Conservation (phyloP, 2,797 vertebrate genomes). For the Chaunax sp. region DNA sequence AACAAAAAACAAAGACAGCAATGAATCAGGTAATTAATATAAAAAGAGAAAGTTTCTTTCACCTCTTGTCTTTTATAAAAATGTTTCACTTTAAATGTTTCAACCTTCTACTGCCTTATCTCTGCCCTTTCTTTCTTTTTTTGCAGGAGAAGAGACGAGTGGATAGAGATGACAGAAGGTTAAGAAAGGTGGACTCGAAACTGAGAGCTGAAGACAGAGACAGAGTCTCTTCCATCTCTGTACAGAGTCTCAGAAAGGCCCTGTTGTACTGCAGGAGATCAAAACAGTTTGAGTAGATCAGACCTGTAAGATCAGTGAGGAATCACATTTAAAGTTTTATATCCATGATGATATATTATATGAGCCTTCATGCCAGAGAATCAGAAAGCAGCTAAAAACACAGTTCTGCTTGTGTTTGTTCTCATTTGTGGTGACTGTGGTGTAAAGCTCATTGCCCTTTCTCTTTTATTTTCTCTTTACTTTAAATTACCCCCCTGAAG, state of each 20-base stretch:
- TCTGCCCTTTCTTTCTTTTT: neutral
- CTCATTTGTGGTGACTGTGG: neutral
- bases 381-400: neutral
- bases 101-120: neutral
- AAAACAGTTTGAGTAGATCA: neutral
- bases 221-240: neutral
- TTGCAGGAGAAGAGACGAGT: slow-evolving; percentile 8
- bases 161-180: slow-evolving; percentile 7
- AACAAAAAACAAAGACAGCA: neutral
- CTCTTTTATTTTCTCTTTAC: too few relatives aligned
- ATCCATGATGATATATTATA: neutral
- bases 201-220: neutral
- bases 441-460: neutral
- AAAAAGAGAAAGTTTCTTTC: neutral
- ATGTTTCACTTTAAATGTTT: neutral
- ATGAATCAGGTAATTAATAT: slow-evolving; percentile 30
- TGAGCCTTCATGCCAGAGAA: neutral
- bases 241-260: neutral
- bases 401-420: neutral
- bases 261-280: neutral
- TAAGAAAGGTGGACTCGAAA: neutral
- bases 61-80: too few relatives aligned
- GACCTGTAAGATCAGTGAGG: neutral
- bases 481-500: neutral
- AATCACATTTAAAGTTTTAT: neutral